Percentiles rank a stretch among this genome's conserved stretches.
Evolutionary conservation across 2,888 invertebrate genomes (phyloP).

Genomic region (Microctonus aethiopoides): DNA sequence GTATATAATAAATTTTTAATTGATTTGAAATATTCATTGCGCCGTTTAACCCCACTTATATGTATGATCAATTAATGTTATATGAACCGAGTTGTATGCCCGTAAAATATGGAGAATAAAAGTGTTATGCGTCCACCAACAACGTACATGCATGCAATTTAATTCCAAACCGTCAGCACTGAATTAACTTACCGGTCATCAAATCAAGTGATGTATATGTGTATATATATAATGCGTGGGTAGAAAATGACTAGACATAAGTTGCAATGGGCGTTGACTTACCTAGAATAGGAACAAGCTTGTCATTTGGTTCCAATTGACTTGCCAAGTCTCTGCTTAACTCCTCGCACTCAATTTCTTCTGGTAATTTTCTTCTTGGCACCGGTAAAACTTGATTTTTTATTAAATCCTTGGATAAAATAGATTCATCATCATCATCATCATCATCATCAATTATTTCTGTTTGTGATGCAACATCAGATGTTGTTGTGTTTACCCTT

Average conservation of each 20-base stretch:
- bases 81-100: no score
- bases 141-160: no score
- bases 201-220: no score
- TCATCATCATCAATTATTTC: conserved; percentile 64
- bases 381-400: conserved; percentile 61
- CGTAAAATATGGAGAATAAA: no score
- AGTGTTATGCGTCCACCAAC: no score
- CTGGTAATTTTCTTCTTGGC: conserved; percentile 74
- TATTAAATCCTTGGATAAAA: conserved; percentile 45
- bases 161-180: no score
- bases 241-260: no score
- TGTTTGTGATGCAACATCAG: conserved; percentile 73
- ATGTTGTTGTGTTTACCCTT: conserved; percentile 73
- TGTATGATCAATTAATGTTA: not conserved
- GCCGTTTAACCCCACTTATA: not conserved
- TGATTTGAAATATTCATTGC: not conserved
- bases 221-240: no score
- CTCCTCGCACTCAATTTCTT: conserved; percentile 84
- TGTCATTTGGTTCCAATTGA: conserved; percentile 74
- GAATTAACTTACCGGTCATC: no score
- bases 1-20: not conserved
- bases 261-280: conserved; percentile 35
- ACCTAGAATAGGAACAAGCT: conserved; percentile 74
- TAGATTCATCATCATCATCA: no score
- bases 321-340: conserved; percentile 74